Evolutionary conservation across 2,888 invertebrate genomes (phyloP).

Genomic region (Sericinus montela): DNA sequence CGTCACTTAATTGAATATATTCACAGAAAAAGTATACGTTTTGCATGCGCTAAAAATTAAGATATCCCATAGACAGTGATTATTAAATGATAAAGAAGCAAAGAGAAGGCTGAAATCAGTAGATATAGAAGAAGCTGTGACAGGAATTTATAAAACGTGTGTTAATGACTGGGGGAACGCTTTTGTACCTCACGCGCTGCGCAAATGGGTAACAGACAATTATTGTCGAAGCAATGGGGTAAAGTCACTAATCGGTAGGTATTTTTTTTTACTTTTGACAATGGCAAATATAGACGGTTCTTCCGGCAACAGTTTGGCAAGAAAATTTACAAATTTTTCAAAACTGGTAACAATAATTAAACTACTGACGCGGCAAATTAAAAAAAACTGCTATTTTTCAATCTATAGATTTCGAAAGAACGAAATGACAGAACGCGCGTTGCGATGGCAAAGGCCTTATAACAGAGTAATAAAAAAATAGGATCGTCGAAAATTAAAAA

Average conservation of each 20-base stretch:
- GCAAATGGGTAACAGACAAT: constrained; percentile 12
- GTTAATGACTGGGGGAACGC: constrained; percentile 62
- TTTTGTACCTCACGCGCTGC: constrained; percentile 33
- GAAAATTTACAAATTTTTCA: too few species aligned
- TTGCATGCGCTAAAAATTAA: constrained; percentile 45
- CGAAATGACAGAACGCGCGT: too few species aligned
- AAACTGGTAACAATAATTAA: too few species aligned
- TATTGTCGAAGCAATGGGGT: constrained; percentile 17
- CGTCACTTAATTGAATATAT: neutral
- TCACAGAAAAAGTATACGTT: constrained; percentile 2
- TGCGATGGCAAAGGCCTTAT: too few species aligned
- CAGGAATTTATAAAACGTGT: constrained; percentile 29
- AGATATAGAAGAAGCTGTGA: constrained; percentile 54
- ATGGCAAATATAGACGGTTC: constrained; percentile 4
- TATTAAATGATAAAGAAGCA: constrained; percentile 36
- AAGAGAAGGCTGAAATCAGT: constrained; percentile 41
- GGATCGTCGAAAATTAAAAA: too few species aligned
- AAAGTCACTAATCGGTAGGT: neutral
- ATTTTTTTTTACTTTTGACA: constrained; percentile 3
- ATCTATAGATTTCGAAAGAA: too few species aligned
- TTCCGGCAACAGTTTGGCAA: neutral
- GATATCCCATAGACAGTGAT: constrained; percentile 32
- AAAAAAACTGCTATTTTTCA: too few species aligned
- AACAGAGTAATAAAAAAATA: too few species aligned
- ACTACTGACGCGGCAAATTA: too few species aligned